These are phyloP conservation scores for Epinotia bilunana DNA, from an alignment of 2,888 invertebrate species.

Conservation along the genomic window DNA sequence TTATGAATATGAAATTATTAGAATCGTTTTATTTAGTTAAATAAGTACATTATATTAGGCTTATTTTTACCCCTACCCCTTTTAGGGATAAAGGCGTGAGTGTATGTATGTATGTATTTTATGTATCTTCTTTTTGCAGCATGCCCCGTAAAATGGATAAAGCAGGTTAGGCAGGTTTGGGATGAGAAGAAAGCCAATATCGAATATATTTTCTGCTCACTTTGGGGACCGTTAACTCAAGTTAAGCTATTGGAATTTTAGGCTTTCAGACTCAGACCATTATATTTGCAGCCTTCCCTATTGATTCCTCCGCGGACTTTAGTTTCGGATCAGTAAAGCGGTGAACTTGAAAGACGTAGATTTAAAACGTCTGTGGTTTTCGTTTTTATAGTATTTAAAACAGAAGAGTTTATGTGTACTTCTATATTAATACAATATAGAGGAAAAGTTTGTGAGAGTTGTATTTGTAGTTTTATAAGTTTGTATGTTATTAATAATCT, in stretches of 20 bases:
- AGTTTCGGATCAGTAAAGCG: slow-evolving; percentile 44
- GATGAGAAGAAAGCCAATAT: slow-evolving; percentile 27
- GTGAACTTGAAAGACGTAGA: slow-evolving; percentile 44
- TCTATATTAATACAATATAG: no score
- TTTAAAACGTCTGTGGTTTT: slow-evolving; percentile 15
- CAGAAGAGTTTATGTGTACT: background rate
- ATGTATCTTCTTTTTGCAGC: slow-evolving; percentile 2
- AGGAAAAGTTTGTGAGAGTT: no score
- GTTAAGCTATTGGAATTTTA: slow-evolving; percentile 36
- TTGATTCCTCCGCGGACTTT: slow-evolving; percentile 44
- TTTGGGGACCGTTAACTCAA: slow-evolving; percentile 32
- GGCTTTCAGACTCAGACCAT: slow-evolving; percentile 18
- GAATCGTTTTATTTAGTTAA: no score
- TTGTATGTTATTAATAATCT: no score
- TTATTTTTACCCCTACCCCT: no score
- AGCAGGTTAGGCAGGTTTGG: background rate
- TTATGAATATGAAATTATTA: no score
- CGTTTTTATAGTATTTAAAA: background rate
- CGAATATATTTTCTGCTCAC: slow-evolving; percentile 24
- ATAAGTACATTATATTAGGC: background rate
- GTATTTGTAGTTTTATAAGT: no score
- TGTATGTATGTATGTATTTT: no score
- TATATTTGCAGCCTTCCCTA: slow-evolving; percentile 41
- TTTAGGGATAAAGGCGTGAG: no score
- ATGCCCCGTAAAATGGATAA: background rate